These are phyloP conservation scores for Stegostoma tigrinum DNA, from an alignment of 2,113 vertebrate genomes.

Conservation along the genomic window DNA sequence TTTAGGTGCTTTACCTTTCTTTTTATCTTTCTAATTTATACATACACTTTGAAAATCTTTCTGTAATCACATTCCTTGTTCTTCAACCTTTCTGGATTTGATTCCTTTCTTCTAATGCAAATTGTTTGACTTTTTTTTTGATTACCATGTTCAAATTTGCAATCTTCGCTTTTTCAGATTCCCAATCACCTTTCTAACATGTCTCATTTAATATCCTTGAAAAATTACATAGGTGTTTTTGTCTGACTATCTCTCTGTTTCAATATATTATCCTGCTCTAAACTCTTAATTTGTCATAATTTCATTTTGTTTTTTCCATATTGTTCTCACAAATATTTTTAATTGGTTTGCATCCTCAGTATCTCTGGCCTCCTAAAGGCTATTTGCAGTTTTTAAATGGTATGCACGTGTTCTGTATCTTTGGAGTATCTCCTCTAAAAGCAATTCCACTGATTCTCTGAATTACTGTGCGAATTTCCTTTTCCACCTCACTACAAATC, in stretches of 20 bases:
- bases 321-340: neutral
- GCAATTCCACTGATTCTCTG: neutral
- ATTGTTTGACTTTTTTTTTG: too few species aligned
- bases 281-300: too few species aligned
- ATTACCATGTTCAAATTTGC: neutral
- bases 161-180: neutral
- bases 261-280: too few species aligned
- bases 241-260: too few species aligned
- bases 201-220: neutral
- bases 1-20: neutral
- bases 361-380: neutral
- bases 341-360: neutral
- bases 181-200: neutral
- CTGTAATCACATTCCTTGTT: neutral
- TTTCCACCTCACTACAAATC: neutral
- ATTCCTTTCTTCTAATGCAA: too few species aligned
- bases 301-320: too few species aligned
- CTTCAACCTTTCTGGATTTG: neutral
- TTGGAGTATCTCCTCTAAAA: neutral
- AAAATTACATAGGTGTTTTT: neutral
- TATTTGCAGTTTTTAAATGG: neutral
- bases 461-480: neutral
- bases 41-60: neutral
- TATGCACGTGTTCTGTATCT: neutral
- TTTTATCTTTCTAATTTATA: too few species aligned